These are phyloP conservation scores for Dromiciops gliroides DNA, from an alignment of 2,113 vertebrate genomes.

Conservation along the genomic window DNA sequence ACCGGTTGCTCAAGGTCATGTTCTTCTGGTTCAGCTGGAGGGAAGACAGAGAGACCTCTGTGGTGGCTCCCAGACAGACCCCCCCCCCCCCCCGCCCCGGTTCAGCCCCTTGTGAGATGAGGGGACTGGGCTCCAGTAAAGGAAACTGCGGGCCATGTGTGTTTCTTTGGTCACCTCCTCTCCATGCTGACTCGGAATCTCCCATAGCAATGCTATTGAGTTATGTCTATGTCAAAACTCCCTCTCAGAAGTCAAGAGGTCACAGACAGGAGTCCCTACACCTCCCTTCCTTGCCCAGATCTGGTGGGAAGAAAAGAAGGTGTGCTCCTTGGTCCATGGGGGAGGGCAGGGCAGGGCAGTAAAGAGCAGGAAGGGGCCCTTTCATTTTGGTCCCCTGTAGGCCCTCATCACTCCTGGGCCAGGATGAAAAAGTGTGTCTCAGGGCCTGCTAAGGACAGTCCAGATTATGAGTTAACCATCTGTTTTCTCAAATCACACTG, in stretches of 20 bases:
- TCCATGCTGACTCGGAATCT: background rate
- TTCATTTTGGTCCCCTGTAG: conserved; percentile 6
- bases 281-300: background rate
- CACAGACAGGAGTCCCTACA: background rate
- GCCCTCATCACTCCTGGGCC: background rate
- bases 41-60: conserved; percentile 73
- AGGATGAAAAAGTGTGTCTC: background rate
- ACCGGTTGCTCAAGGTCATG: conserved; percentile 95
- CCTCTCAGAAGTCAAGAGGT: background rate
- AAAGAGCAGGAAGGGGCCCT: background rate
- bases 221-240: background rate
- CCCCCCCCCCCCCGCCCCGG: no score
- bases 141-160: background rate
- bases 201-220: background rate
- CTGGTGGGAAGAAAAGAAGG: background rate
- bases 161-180: background rate
- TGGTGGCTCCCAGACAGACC: conserved; percentile 54
- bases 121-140: background rate
- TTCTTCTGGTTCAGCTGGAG: conserved; percentile 95
- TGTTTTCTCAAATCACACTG: background rate
- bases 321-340: background rate
- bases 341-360: background rate
- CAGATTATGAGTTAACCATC: background rate
- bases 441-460: background rate
- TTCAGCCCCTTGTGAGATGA: background rate